These are phyloP conservation scores for Chunga burmeisteri DNA, from an alignment of 2,113 vertebrate genomes.

Conservation along the genomic window DNA sequence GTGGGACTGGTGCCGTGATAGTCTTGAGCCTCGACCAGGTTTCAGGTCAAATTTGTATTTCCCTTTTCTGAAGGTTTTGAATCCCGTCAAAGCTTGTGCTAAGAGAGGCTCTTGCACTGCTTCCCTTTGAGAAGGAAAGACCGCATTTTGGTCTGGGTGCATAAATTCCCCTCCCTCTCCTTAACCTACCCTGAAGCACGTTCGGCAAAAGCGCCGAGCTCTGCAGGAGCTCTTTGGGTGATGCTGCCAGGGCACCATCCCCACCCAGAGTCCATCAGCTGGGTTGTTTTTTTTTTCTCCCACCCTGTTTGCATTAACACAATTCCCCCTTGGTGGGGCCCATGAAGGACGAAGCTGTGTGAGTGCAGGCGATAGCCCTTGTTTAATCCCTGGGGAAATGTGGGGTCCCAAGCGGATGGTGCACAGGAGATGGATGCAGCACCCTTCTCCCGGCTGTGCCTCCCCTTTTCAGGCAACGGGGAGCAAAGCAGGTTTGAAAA, in stretches of 20 bases:
- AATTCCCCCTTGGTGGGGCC: background rate
- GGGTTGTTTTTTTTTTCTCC: background rate
- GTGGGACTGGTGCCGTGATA: background rate
- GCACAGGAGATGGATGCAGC: background rate
- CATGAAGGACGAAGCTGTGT: fast-evolving
- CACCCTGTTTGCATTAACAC: background rate
- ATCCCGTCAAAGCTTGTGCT: background rate
- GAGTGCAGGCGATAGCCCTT: background rate
- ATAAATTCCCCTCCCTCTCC: background rate
- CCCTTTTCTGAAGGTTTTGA: background rate
- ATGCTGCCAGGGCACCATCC: background rate
- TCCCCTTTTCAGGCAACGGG: background rate
- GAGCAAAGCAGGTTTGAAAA: background rate
- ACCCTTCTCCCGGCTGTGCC: background rate
- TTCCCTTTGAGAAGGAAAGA: background rate
- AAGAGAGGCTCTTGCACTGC: background rate
- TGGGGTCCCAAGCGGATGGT: background rate
- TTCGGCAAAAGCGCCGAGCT: fast-evolving
- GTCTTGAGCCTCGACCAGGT: background rate
- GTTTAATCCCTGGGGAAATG: background rate
- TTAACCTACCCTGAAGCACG: background rate
- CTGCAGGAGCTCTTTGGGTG: background rate
- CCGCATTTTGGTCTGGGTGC: background rate
- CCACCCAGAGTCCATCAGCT: background rate
- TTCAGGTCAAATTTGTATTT: background rate